These are phyloP conservation scores for Drosophila seguyi DNA, from an alignment of 1,140 invertebrate genomes.

Conservation along the genomic window DNA sequence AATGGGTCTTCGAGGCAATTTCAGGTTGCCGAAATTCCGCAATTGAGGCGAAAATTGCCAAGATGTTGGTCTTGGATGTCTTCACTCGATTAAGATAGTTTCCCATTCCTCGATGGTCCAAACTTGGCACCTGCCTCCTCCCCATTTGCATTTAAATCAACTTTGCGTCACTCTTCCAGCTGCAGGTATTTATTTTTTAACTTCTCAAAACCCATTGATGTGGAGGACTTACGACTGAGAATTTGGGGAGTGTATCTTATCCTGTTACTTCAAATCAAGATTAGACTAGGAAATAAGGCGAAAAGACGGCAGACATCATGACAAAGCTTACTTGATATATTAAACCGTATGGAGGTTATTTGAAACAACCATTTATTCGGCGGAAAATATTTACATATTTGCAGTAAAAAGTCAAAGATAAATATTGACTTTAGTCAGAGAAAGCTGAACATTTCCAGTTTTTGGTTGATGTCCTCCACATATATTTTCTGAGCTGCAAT, in stretches of 20 bases:
- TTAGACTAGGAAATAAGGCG: background rate
- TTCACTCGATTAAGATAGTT: slow-evolving; percentile 32
- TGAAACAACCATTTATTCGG: slow-evolving; percentile 4
- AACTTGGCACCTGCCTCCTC: slow-evolving; percentile 1
- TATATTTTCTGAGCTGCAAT: background rate
- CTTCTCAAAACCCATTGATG: background rate
- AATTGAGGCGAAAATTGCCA: slow-evolving; percentile 33
- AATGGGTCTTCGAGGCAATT: slow-evolving; percentile 31
- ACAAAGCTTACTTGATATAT: too few relatives aligned
- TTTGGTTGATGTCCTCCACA: background rate
- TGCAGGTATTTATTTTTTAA: slow-evolving; percentile 14
- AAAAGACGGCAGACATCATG: background rate
- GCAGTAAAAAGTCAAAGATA: slow-evolving; percentile 11
- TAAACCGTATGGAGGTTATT: background rate
- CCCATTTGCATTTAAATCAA: slow-evolving; percentile 76
- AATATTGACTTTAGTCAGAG: slow-evolving; percentile 21
- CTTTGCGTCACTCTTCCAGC: slow-evolving; percentile 15
- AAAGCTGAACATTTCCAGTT: background rate
- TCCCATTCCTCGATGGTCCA: background rate
- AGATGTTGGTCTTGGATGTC: slow-evolving; percentile 21
- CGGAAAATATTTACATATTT: slow-evolving; percentile 10
- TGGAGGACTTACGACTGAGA: background rate
- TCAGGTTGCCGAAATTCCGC: slow-evolving; percentile 30
- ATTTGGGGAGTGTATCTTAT: background rate
- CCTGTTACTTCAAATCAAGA: background rate